These are phyloP conservation scores for Acronicta alni DNA, from an alignment of 2,888 invertebrate species.

Conservation along the genomic window DNA sequence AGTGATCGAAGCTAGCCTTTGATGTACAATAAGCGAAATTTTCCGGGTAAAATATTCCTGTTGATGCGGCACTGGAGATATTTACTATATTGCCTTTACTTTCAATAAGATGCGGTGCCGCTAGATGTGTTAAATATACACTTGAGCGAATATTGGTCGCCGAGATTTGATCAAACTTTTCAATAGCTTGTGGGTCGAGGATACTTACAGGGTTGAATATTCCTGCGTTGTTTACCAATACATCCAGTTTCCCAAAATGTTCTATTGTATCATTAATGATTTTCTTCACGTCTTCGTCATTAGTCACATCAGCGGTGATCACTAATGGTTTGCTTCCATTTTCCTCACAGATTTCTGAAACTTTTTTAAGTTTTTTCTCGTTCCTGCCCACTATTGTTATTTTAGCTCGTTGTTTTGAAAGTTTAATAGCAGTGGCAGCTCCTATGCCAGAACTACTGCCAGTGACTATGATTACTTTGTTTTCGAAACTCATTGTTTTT, in stretches of 20 bases:
- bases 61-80: constrained; percentile 92
- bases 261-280: constrained; percentile 53
- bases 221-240: constrained; percentile 67
- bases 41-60: no score
- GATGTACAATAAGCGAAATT: constrained; percentile 88
- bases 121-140: constrained; percentile 80
- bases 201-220: constrained; percentile 45
- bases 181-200: constrained; percentile 54
- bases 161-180: constrained; percentile 58
- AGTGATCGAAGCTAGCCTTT: constrained; percentile 96
- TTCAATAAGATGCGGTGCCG: constrained; percentile 93
- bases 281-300: constrained; percentile 50
- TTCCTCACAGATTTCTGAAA: constrained; percentile 50
- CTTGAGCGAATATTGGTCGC: constrained; percentile 61
- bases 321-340: constrained; percentile 53
- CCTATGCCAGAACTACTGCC: constrained; percentile 62
- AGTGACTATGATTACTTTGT: constrained; percentile 61
- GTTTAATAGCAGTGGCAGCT: constrained; percentile 54
- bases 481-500: constrained; percentile 52
- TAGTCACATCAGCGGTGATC: constrained; percentile 59
- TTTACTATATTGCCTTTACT: constrained; percentile 94
- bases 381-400: constrained; percentile 61
- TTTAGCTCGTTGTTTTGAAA: constrained; percentile 52
- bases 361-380: constrained; percentile 51
- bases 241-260: constrained; percentile 61